Evolutionary conservation across 2,113 vertebrate genomes (phyloP).

Genomic region (Psittacula cyanocephala): DNA sequence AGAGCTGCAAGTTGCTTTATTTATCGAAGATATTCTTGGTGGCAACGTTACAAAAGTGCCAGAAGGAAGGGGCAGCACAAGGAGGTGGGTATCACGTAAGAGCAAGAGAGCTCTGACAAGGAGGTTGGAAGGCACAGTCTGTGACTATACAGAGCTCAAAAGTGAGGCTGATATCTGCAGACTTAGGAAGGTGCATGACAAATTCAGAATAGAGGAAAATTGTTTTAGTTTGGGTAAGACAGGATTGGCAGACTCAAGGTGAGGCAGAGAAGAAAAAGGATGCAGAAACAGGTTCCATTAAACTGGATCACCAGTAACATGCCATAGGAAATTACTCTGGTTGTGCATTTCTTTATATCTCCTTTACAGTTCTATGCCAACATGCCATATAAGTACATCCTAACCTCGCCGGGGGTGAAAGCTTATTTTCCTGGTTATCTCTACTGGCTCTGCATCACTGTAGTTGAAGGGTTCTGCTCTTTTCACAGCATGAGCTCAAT

Average conservation of each 20-base stretch:
- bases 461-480: constrained; percentile 32
- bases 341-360: neutral
- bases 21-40: neutral
- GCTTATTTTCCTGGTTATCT: constrained; percentile 7
- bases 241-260: neutral
- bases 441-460: neutral
- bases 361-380: neutral
- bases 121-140: neutral
- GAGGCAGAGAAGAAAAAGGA: neutral
- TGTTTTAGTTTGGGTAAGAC: neutral
- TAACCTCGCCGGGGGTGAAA: neutral
- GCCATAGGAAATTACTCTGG: neutral
- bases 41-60: neutral
- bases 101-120: neutral
- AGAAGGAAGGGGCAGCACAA: neutral
- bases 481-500: constrained; percentile 29
- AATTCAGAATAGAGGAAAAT: neutral
- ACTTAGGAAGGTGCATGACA: neutral
- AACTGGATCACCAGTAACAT: neutral
- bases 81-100: neutral
- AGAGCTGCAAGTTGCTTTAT: neutral
- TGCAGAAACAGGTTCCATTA: neutral
- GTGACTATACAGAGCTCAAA: neutral
- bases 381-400: neutral
- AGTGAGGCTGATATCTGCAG: neutral